Evolutionary conservation across 2,888 invertebrate species (phyloP), one percentile per base, ranked within the genome.

Genomic region (Itoplectis maculator): DNA sequence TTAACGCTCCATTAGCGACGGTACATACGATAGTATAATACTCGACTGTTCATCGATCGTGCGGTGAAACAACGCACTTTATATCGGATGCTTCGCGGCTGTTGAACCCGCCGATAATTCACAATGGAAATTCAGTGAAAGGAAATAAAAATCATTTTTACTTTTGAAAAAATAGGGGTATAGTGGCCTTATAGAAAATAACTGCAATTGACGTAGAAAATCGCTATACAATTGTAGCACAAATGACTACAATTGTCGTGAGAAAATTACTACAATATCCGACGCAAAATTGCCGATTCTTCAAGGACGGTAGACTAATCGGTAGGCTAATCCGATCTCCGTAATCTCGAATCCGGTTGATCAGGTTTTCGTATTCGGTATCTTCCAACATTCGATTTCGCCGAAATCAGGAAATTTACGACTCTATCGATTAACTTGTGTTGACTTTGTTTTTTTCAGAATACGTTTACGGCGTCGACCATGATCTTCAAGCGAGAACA

Each of bases 401-500:
- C 29, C 5, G 29, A 29, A 29, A 29, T 29, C 29, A 29, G 3
- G 5, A 3, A 29, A 29, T 29, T 5, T 42, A 2, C 7, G 8
- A 42, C 1, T 42, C 13, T 13, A 42, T 42, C 42, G 8, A 42
- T 8, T 23, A 9, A 51, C n/a, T n/a, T 3, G 13, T 35, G 11
- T 63, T 51, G 7, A 59, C 79, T 74, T 80, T 69, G 68, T 77
- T 85, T 83, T 74, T 90, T 88, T 40, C 87, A 93, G 93, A 92
- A 51, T 93, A 93, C 75, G 86, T 93, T 5, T 92, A 91, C 68
- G 91, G 91, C 7, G 88, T 93, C 63, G 93, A 93, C 83, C 87
- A 89, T 79, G 92, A 93, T 87, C 87, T 93, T 54, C 92, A 92
- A 79, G 92, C 92, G 45, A 89, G 92, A 88, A 91, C 90, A 68